Conservation (phyloP, 2,113 vertebrate species). For the Chionis minor region DNA sequence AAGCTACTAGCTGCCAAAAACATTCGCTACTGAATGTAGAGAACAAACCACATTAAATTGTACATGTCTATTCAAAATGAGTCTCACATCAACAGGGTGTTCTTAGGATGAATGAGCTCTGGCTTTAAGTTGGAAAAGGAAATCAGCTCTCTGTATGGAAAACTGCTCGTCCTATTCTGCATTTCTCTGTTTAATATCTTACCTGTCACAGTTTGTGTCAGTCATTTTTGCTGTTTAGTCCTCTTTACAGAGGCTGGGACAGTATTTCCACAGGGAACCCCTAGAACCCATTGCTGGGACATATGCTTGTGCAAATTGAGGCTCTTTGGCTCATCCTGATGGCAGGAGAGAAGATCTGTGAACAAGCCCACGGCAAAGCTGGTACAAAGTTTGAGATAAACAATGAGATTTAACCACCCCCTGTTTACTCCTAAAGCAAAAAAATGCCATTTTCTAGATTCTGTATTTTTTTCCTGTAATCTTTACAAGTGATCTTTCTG, state of each 20-base stretch:
- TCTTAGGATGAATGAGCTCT: neutral
- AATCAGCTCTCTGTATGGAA: neutral
- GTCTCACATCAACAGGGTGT: neutral
- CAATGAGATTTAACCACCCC: conserved; percentile 75
- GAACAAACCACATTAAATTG: neutral
- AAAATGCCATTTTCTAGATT: conserved; percentile 26
- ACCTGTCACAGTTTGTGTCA: neutral
- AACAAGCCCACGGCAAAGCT: conserved; percentile 68
- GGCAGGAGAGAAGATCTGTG: conserved; percentile 43
- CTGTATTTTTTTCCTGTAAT: conserved; percentile 51
- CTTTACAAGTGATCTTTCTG: conserved; percentile 67
- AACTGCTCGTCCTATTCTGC: neutral
- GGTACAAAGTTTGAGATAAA: conserved; percentile 79
- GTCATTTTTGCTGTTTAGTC: neutral
- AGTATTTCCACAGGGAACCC: neutral
- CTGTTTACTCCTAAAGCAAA: conserved; percentile 78
- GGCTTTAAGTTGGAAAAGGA: neutral
- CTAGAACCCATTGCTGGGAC: neutral
- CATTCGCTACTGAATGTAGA: neutral
- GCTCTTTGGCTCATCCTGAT: neutral
- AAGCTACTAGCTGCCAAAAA: neutral
- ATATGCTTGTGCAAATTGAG: neutral
- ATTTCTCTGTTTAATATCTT: neutral
- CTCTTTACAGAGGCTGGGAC: neutral
- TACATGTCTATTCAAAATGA: neutral